Conservation (phyloP, 2,888 invertebrate species). For the Cryptophagus acutangulus region DNA sequence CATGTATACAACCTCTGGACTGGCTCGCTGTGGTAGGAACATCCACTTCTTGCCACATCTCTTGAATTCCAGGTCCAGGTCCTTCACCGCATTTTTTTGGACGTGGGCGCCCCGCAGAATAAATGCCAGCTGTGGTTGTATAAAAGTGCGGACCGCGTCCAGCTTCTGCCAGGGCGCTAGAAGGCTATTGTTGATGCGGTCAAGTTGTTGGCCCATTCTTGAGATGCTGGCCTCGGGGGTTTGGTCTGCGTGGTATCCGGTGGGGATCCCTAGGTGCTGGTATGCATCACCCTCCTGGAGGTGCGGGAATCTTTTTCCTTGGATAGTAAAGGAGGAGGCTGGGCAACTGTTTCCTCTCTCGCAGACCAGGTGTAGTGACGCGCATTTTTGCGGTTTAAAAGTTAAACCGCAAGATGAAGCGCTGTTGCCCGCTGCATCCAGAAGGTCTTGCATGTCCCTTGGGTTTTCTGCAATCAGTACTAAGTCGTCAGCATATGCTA, state of each 20-base stretch:
- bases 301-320: conserved; percentile 17
- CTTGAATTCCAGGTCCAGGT: conserved; percentile 29
- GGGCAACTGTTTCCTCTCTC: conserved; percentile 11
- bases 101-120: conserved; percentile 29
- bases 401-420: conserved; percentile 24
- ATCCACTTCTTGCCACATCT: conserved; percentile 30
- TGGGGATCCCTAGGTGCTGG: conserved; percentile 37
- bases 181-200: conserved; percentile 15
- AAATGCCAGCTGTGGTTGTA: conserved; percentile 33
- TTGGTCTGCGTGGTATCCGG: conserved; percentile 28
- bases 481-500: too few species aligned
- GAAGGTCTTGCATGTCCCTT: too few species aligned
- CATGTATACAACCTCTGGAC: conserved; percentile 30
- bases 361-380: conserved; percentile 24
- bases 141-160: conserved; percentile 26
- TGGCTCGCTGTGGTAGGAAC: conserved; percentile 33
- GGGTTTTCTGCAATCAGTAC: too few species aligned
- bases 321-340: conserved; percentile 22
- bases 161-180: conserved; percentile 29
- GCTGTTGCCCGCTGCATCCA: too few species aligned
- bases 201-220: conserved; percentile 22
- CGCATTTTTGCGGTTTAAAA: conserved; percentile 35
- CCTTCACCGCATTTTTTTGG: conserved; percentile 24
- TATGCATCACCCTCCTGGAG: conserved; percentile 28
- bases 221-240: conserved; percentile 22